A percentile compares a stretch with the other conserved stretches of the same genome.
phyloP scores from a whole-genome alignment of 2,888 invertebrate species.

The Ectobius pallidus region DNA sequence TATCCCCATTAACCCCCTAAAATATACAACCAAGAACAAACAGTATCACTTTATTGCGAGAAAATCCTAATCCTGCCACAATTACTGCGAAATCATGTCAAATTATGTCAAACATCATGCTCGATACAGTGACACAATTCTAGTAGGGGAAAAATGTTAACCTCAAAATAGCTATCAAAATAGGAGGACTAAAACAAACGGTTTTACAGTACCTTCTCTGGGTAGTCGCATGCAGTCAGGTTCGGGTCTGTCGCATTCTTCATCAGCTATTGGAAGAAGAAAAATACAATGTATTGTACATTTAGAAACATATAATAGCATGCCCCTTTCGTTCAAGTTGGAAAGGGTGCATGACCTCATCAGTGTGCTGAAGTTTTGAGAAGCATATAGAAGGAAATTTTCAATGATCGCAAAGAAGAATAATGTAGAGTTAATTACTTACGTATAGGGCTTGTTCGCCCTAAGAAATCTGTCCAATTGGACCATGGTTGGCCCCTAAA shows the following conservation, averaged over 20 bases:
- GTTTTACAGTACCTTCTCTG: conserved; percentile 1
- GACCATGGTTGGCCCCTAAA: conserved; percentile 9
- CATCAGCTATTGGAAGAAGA: not conserved
- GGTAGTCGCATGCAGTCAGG: conserved; percentile 13
- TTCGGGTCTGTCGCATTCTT: not conserved
- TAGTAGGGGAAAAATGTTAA: not conserved
- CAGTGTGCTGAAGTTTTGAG: too few relatives aligned
- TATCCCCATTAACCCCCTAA: too few relatives aligned
- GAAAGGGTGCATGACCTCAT: conserved; percentile 9
- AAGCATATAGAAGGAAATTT: not conserved
- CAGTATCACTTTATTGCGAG: too few relatives aligned
- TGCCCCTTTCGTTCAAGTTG: not conserved
- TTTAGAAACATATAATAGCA: not conserved
- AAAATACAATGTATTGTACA: too few relatives aligned
- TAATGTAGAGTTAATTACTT: not conserved
- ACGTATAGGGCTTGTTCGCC: not conserved
- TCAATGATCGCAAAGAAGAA: not conserved
- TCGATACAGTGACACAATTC: too few relatives aligned
- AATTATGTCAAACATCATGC: too few relatives aligned
- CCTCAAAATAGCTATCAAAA: not conserved
- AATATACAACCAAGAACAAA: too few relatives aligned
- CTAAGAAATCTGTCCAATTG: conserved; percentile 12
- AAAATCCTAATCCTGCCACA: too few relatives aligned
- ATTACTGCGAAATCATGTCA: too few relatives aligned
- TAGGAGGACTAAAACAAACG: not conserved